These are phyloP conservation scores for Hoplodrina blanda DNA, from an alignment of 2,888 invertebrate genomes.

Conservation along the genomic window DNA sequence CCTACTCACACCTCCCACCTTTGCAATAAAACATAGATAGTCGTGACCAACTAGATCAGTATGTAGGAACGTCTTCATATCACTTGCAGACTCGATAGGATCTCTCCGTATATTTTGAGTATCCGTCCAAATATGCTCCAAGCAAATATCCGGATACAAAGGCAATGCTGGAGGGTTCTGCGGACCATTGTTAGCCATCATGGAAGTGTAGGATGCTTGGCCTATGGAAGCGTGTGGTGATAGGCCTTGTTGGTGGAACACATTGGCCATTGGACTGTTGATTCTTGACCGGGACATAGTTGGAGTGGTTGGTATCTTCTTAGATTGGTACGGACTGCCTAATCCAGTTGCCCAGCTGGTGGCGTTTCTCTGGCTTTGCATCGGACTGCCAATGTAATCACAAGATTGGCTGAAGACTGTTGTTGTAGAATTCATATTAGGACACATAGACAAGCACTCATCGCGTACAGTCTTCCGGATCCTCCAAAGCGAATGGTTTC, in stretches of 20 bases:
- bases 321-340: slow-evolving; percentile 85
- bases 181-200: slow-evolving; percentile 85
- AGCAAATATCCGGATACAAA: slow-evolving; percentile 95
- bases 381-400: slow-evolving; percentile 83
- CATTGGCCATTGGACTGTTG: slow-evolving; percentile 87
- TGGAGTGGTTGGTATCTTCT: slow-evolving; percentile 76
- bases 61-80: slow-evolving; percentile 94
- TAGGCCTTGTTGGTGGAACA: slow-evolving; percentile 86
- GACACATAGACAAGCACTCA: slow-evolving; percentile 92
- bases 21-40: slow-evolving; percentile 94
- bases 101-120: slow-evolving; percentile 83
- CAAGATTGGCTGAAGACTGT: slow-evolving; percentile 85
- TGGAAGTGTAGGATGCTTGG: slow-evolving; percentile 85
- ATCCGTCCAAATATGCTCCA: slow-evolving; percentile 98
- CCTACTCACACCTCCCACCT: slow-evolving; percentile 83
- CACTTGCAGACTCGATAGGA: slow-evolving; percentile 77
- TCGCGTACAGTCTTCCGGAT: slow-evolving; percentile 94
- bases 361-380: slow-evolving; percentile 81
- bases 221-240: slow-evolving; percentile 87
- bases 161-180: slow-evolving; percentile 92
- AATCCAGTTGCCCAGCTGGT: slow-evolving; percentile 81
- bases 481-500: slow-evolving; percentile 95
- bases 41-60: slow-evolving; percentile 96
- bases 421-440: slow-evolving; percentile 85
- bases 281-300: slow-evolving; percentile 76